Evolutionary conservation across 2,113 vertebrate species (phyloP).

Genomic region (Calidris pygmaea): DNA sequence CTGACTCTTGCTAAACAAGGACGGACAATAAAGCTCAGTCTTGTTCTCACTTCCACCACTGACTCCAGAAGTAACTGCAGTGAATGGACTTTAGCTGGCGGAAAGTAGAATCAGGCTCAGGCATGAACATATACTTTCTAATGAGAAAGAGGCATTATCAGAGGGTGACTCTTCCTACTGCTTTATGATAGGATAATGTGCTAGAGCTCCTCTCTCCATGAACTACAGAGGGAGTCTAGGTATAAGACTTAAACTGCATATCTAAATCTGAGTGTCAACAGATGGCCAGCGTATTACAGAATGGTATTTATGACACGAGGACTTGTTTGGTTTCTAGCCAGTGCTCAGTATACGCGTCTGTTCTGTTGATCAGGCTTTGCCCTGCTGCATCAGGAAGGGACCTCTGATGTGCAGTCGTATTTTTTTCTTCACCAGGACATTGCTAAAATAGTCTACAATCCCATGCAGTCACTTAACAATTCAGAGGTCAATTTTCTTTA

Average conservation of each 20-base stretch:
- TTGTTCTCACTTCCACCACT: background rate
- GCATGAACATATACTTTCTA: background rate
- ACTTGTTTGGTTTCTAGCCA: background rate
- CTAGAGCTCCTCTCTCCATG: background rate
- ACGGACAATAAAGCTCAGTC: background rate
- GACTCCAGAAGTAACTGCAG: background rate
- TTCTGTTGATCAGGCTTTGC: background rate
- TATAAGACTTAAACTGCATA: background rate
- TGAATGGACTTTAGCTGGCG: background rate
- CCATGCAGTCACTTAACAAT: background rate
- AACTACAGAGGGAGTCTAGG: background rate
- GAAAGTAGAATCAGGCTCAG: background rate
- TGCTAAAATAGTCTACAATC: background rate
- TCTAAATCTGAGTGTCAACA: background rate
- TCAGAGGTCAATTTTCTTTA: background rate
- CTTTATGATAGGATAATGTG: background rate
- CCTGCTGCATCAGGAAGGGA: background rate
- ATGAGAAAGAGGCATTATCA: background rate
- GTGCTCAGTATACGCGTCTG: background rate
- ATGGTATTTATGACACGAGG: background rate
- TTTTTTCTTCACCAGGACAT: background rate
- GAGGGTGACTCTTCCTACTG: background rate
- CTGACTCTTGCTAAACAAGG: background rate
- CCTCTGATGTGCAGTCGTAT: background rate
- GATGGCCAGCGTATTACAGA: background rate